Base-by-base conservation (phyloP, 2,113 vertebrate species). In the Phocoena sinus region DNA sequence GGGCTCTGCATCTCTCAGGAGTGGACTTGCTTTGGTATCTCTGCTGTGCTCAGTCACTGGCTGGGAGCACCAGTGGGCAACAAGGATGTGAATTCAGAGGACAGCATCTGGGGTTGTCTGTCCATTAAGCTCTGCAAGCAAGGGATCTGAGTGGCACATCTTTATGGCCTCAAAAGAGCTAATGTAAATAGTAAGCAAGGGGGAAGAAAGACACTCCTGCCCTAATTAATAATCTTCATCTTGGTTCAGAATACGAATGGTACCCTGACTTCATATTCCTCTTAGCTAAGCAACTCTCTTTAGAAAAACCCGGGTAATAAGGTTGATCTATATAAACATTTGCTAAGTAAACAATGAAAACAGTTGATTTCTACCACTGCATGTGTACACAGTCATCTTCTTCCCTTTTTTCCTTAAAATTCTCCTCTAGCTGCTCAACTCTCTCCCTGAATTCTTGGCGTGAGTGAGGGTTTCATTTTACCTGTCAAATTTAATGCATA, bases 391-490 rank as follows among this genome's bases (percentile, higher is more conserved):
- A 71, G 3, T 36, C 12, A 31, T 83, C 36, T 77, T 67, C 44
- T 28, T n/a, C 38, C 21, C 20, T 26, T 62, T 62, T 96, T 63
- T 62, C 33, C 44, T 60, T 76, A 60, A 21, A 28, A 15, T 90
- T 90, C 17, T 87, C 38, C 70, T 95, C 62, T 31, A 87, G 71
- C 80, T 71, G 2, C 36, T 85, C 62, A 84, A 33, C 41, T 60
- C 38, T 70, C 8, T 93, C n/a, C 13, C 21, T 94, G 94, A 90
- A 82, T 82, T 96, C 31, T 93, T 88, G 73, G 67, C 50, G 86
- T 77, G 50, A 41, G 31, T 58, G 63, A 91, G 38, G 11, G 1
- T 95, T 93, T 74, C n/a, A 21, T 83, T 91, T 93, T 88, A 60
- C 50, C 67, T 85, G 23, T 90, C 44, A 81, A 1, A 47, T 81